Conservation (phyloP, 2,888 invertebrate genomes). For the Sesamia inferens region DNA sequence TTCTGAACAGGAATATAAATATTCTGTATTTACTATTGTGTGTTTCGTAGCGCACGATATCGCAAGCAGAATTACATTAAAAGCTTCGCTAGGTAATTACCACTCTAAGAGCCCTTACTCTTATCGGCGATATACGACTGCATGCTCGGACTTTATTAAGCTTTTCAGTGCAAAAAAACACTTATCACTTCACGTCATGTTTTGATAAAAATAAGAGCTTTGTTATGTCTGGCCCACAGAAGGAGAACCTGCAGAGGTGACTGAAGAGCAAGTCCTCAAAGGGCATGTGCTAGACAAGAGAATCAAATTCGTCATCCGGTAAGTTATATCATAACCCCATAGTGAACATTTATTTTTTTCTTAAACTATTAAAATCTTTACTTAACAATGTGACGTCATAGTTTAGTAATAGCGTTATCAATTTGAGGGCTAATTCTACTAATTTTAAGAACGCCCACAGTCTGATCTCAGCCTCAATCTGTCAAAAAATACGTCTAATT, state of each 20-base stretch:
- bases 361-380: no score
- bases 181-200: not conserved
- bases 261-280: slow-evolving; percentile 66
- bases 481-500: no score
- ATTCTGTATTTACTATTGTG: slow-evolving; percentile 80
- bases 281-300: slow-evolving; percentile 67
- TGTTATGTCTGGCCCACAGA: slow-evolving; percentile 28
- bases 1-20: slow-evolving; percentile 65
- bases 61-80: slow-evolving; percentile 66
- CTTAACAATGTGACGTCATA: no score
- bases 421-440: no score
- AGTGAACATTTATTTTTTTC: no score
- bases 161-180: not conserved
- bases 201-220: not conserved
- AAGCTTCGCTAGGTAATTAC: not conserved
- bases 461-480: no score
- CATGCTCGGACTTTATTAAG: not conserved
- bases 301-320: slow-evolving; percentile 75
- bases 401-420: no score
- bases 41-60: slow-evolving; percentile 59
- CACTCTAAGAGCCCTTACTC: not conserved
- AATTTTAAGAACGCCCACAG: no score
- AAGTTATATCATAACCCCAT: slow-evolving; percentile 60
- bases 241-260: slow-evolving; percentile 59
- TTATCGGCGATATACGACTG: no score